Evolutionary conservation across 2,113 vertebrate species (phyloP).

Genomic region (Cyprinus carpio): DNA sequence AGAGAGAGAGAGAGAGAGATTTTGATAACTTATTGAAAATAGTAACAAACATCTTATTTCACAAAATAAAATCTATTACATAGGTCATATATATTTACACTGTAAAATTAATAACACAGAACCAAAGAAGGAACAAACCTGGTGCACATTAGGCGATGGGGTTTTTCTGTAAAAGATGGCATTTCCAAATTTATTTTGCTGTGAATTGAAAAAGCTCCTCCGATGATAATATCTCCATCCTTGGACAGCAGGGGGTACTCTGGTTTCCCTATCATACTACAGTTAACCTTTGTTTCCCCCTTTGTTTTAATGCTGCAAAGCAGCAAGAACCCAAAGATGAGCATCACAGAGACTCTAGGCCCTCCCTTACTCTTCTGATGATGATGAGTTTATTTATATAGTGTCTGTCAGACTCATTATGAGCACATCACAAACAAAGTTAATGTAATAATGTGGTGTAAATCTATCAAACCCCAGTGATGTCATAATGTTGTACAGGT

Average conservation of each 20-base stretch:
- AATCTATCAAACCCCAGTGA: neutral
- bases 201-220: constrained; percentile 64
- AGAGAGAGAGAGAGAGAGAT: neutral
- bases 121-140: constrained; percentile 55
- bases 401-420: neutral
- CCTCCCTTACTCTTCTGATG: constrained; percentile 18
- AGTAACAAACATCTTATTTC: neutral
- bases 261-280: constrained; percentile 59
- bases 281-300: constrained; percentile 42
- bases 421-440: neutral
- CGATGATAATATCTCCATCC: constrained; percentile 61
- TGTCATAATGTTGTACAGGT: neutral
- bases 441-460: neutral
- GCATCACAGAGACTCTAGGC: constrained; percentile 46
- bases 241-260: constrained; percentile 56
- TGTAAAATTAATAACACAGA: neutral
- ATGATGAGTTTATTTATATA: constrained; percentile 40
- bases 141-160: constrained; percentile 55
- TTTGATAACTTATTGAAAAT: neutral
- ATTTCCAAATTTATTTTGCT: constrained; percentile 49
- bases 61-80: neutral
- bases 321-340: constrained; percentile 44
- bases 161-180: constrained; percentile 53
- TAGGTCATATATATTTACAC: neutral
- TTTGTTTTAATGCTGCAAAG: constrained; percentile 44